These are phyloP conservation scores for Diloba caeruleocephala DNA, from an alignment of 2,888 invertebrate species.

Conservation along the genomic window DNA sequence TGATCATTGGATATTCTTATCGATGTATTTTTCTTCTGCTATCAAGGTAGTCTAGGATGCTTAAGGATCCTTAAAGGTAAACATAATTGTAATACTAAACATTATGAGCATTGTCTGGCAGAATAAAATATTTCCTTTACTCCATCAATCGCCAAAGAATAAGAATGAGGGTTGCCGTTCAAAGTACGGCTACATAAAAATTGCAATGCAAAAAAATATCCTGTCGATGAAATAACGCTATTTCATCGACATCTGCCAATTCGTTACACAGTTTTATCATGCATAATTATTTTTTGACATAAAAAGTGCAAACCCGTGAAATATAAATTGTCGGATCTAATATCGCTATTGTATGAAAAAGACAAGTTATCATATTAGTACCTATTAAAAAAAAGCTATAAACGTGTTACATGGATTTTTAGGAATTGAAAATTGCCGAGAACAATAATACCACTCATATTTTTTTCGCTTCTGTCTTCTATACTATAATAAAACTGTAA, in stretches of 20 bases:
- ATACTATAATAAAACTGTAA: too few relatives aligned
- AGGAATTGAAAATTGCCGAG: slow-evolving; percentile 27
- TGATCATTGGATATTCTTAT: slow-evolving; percentile 44
- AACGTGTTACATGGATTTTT: slow-evolving; percentile 18
- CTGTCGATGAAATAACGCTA: slow-evolving; percentile 25
- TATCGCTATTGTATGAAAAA: slow-evolving; percentile 43
- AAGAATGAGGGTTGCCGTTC: not conserved
- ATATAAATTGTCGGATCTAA: slow-evolving; percentile 52
- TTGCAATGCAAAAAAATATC: slow-evolving; percentile 27
- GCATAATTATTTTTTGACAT: slow-evolving; percentile 14
- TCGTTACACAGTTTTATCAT: slow-evolving; percentile 38
- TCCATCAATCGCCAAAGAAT: not conserved
- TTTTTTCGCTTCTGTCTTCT: not conserved
- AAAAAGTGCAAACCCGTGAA: slow-evolving; percentile 52
- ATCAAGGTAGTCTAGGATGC: slow-evolving; percentile 14
- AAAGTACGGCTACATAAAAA: slow-evolving; percentile 25
- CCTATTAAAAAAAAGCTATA: slow-evolving; percentile 22
- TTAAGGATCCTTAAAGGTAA: slow-evolving; percentile 5
- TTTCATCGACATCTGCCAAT: slow-evolving; percentile 41
- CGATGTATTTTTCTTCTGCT: slow-evolving; percentile 35
- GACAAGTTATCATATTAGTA: slow-evolving; percentile 34
- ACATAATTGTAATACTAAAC: not conserved
- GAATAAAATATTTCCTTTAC: slow-evolving; percentile 17
- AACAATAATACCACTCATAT: slow-evolving; percentile 26
- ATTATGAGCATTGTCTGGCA: not conserved